A percentile compares a stretch with the other conserved stretches of the same genome.
These are phyloP conservation scores for Euwallacea fornicatus DNA, from an alignment of 1,140 invertebrate genomes.

Conservation along the genomic window DNA sequence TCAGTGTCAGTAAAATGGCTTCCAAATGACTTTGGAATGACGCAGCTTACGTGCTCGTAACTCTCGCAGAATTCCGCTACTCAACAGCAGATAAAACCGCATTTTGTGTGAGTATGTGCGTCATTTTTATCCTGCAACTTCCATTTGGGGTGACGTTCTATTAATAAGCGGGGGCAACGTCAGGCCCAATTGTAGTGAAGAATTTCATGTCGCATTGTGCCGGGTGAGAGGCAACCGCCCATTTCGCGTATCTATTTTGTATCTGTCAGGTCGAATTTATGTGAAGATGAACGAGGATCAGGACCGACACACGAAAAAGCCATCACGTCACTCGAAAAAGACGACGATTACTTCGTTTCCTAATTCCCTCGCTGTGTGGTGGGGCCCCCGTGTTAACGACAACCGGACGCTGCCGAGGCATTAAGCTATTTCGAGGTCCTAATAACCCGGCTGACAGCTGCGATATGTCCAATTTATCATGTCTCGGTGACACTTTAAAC, in stretches of 20 bases:
- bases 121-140: neutral
- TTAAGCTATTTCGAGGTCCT: constrained; percentile 41
- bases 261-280: constrained; percentile 1
- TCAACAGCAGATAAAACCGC: neutral
- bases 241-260: neutral
- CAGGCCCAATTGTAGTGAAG: too few species aligned
- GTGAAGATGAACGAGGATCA: constrained; percentile 7
- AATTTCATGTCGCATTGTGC: too few species aligned
- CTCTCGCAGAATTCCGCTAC: neutral
- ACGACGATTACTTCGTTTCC: constrained; percentile 24
- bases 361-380: constrained; percentile 14
- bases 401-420: constrained; percentile 28
- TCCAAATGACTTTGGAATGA: constrained; percentile 18
- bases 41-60: neutral
- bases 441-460: constrained; percentile 48
- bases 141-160: neutral
- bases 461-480: constrained; percentile 50
- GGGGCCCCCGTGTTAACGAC: constrained; percentile 22
- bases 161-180: too few species aligned
- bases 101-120: neutral
- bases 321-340: constrained; percentile 21
- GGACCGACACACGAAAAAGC: constrained; percentile 17
- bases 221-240: neutral
- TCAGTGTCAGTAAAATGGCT: constrained; percentile 12
- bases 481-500: constrained; percentile 44